Percentiles rank a stretch among this genome's conserved stretches.
Conservation (phyloP, 1,140 invertebrate species). For the Bombus waltoni region DNA sequence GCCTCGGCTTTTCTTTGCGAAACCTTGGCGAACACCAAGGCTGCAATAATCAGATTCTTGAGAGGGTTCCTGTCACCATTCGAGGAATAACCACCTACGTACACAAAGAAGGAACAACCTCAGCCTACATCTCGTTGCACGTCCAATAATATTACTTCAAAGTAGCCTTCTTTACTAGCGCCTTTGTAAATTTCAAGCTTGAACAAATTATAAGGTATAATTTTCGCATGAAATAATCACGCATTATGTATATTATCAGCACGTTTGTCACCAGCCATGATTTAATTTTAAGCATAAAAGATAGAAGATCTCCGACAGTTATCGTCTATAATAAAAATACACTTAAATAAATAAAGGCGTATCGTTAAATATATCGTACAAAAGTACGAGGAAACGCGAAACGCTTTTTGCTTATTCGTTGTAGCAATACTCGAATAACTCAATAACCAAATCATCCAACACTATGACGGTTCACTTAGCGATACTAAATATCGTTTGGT, state of each 20-base stretch:
- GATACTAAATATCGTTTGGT: not conserved
- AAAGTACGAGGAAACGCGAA: no score
- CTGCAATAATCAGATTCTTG: conserved; percentile 78
- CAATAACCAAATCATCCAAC: not conserved
- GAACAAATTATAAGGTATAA: not conserved
- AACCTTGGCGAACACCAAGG: conserved; percentile 69
- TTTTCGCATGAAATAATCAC: not conserved
- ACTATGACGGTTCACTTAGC: not conserved
- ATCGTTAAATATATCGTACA: no score
- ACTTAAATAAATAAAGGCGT: no score
- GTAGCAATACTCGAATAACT: not conserved
- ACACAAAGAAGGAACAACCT: conserved; percentile 1
- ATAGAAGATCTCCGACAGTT: no score
- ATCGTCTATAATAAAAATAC: no score
- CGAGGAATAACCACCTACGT: conserved; percentile 30
- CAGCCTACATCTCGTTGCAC: not conserved
- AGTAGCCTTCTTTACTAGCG: not conserved
- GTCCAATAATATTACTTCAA: conserved; percentile 4
- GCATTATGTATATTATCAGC: not conserved
- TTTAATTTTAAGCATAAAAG: no score
- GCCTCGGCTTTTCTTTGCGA: conserved; percentile 35
- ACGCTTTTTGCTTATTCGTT: no score
- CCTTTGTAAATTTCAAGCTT: not conserved
- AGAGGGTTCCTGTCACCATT: conserved; percentile 56
- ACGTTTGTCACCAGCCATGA: no score